phyloP scores from a whole-genome alignment of 2,888 invertebrate species.

The Allygus modestus region DNA sequence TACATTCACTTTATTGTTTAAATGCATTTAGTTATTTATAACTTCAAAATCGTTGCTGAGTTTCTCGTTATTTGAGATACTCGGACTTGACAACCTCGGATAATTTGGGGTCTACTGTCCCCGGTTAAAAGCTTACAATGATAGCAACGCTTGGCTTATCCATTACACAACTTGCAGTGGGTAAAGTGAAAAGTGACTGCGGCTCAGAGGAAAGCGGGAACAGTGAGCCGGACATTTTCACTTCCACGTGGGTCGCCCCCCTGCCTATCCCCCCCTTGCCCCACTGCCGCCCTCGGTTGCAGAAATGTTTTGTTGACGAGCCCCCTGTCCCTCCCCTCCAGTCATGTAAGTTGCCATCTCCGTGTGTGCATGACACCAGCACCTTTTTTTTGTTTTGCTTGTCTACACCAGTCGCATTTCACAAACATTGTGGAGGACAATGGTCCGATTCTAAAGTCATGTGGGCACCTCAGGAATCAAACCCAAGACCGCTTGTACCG shows the following conservation, averaged over 20 bases:
- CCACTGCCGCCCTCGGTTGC: constrained; percentile 36
- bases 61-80: too few relatives aligned
- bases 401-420: neutral
- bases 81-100: too few relatives aligned
- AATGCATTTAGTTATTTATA: too few relatives aligned
- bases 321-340: constrained; percentile 37
- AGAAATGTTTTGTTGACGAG: constrained; percentile 46
- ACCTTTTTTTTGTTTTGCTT: neutral
- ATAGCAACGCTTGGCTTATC: too few relatives aligned
- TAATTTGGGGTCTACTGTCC: too few relatives aligned
- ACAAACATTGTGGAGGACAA: neutral
- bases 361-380: constrained; percentile 28
- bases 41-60: too few relatives aligned
- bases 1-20: too few relatives aligned
- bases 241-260: constrained; percentile 69
- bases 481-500: neutral
- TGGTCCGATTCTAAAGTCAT: neutral
- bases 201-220: constrained; percentile 75
- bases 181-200: constrained; percentile 70
- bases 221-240: constrained; percentile 74
- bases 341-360: constrained; percentile 7
- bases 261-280: constrained; percentile 44
- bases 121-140: too few relatives aligned
- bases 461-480: neutral
- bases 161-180: constrained; percentile 26